phyloP scores from a whole-genome alignment of 2,113 vertebrate genomes.

The Callospermophilus lateralis region DNA sequence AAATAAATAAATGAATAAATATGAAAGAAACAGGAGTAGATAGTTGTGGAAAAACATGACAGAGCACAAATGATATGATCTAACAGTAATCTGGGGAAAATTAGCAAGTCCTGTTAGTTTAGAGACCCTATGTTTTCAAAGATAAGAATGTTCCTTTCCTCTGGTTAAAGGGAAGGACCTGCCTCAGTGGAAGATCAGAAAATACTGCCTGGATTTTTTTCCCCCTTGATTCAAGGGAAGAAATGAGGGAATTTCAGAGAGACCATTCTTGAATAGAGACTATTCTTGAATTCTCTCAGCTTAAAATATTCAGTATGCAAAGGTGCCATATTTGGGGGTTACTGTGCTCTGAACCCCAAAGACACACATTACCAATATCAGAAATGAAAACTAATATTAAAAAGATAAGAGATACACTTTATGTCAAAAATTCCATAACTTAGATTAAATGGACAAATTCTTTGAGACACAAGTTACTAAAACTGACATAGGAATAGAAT shows the following conservation, averaged over 20 bases:
- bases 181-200: not conserved
- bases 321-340: not conserved
- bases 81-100: not conserved
- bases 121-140: not conserved
- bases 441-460: not conserved
- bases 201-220: not conserved
- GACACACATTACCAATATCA: not conserved
- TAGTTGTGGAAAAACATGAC: not conserved
- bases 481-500: not conserved
- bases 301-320: not conserved
- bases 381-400: not conserved
- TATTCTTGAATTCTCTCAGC: not conserved
- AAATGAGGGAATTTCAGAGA: not conserved
- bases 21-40: not conserved
- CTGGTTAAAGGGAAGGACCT: not conserved
- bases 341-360: not conserved
- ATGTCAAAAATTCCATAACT: not conserved
- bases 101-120: not conserved
- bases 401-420: not conserved
- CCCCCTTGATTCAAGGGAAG: not conserved
- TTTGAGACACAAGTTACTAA: not conserved
- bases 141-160: not conserved
- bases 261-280: not conserved
- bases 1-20: no score
- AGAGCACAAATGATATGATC: not conserved